Conservation (phyloP, 2,113 vertebrate species). For the Platanista minor region DNA sequence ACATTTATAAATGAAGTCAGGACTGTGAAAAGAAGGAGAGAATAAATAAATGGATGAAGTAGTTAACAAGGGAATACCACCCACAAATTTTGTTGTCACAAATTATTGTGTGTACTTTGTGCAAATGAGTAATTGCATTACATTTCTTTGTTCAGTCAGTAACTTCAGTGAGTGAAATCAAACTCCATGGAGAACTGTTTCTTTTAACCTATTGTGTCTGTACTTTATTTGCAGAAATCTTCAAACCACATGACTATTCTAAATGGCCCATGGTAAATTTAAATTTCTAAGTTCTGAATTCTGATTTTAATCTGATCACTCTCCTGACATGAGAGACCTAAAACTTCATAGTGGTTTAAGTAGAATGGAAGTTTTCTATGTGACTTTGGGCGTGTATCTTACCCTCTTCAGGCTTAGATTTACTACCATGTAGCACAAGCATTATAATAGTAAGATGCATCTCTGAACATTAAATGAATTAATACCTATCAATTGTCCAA, state of each 20-base stretch:
- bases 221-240: not conserved
- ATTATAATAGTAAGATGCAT: not conserved
- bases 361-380: not conserved
- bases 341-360: not conserved
- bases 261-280: conserved; percentile 52
- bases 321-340: not conserved
- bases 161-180: not conserved
- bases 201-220: conserved; percentile 10
- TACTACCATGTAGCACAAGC: not conserved
- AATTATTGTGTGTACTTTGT: not conserved
- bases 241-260: not conserved
- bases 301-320: not conserved
- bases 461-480: not conserved
- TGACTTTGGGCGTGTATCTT: not conserved
- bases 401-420: not conserved
- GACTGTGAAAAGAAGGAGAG: not conserved
- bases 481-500: not conserved
- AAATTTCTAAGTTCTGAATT: not conserved
- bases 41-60: not conserved
- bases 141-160: not conserved
- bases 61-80: not conserved
- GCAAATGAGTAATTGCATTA: not conserved
- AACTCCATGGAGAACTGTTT: not conserved
- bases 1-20: not conserved
- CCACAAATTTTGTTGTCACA: not conserved